Base-by-base conservation (phyloP, 1,140 invertebrate species). In the Chlorops oryzae region DNA sequence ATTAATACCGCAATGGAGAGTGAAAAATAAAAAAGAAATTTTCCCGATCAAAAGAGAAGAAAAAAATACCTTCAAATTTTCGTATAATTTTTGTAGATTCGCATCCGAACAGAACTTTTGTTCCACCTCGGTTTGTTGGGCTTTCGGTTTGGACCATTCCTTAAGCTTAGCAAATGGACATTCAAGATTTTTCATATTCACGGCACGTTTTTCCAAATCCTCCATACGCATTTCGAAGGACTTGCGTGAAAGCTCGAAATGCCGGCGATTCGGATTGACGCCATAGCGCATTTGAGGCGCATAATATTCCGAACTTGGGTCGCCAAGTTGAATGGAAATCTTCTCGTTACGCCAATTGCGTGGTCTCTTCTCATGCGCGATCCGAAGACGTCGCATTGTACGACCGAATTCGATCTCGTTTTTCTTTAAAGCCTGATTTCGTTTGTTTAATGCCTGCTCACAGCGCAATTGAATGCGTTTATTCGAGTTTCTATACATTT, bases 261-360 rank as follows among this genome's bases (percentile, higher is more conserved):
- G 75, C 44, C 70, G 64, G n/a, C 73, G 66, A 42, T 70, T 70
- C 2, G 77, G 74, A 67, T 77, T 68, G 4, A 74, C 71, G n/a
- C 77, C 77, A 54, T 76, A 69, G 28, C 77, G 61, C 35, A 76
- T 71, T 34, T 76, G 58, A 5, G 78, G 78, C 3, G 63, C 76
- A 56, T 78, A 79, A 12, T 79, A 69, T 41, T 80, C 74, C 0
- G 77, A 81, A 28, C 65, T 70, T 3, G 68, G 67, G 38, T 74
- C 66, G 1, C 61, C 65, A 50, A 79, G 59, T n/a, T 76, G 62
- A 5, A 74, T 61, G 37, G 78, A 66, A 13, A 79, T 72, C 4
- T 59, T 52, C 48, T 74, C 72, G 24, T 46, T 50, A 20, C 58
- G 52, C 56, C 62, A 65, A 48, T 62, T 65, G 43, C 22, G 52